Percentiles rank a stretch among this genome's conserved stretches.
These are phyloP conservation scores for Capreolus pygargus DNA, from an alignment of 2,113 vertebrate genomes.

Conservation along the genomic window DNA sequence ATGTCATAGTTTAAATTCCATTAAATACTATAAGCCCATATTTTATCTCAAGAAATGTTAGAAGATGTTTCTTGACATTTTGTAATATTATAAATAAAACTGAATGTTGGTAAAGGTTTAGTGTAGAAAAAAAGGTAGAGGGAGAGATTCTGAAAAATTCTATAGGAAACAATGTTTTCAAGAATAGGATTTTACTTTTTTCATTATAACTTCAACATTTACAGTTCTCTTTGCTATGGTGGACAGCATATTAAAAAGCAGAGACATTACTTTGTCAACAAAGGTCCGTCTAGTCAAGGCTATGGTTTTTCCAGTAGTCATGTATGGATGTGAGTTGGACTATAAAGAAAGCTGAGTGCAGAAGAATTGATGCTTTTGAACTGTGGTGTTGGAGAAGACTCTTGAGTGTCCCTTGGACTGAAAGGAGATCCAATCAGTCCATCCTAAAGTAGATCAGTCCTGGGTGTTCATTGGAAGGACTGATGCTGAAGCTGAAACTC, in stretches of 20 bases:
- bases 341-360: neutral
- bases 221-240: neutral
- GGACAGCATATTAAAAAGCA: neutral
- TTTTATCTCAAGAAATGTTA: neutral
- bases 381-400: neutral
- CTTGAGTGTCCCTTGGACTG: neutral
- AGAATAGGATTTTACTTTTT: neutral
- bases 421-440: neutral
- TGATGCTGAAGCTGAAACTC: neutral
- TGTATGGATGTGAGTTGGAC: neutral
- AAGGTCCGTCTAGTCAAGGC: neutral
- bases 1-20: conserved; percentile 4
- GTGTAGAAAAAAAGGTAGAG: neutral
- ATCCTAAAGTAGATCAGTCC: neutral
- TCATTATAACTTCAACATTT: neutral
- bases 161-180: neutral
- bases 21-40: neutral
- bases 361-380: neutral
- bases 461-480: neutral
- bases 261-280: neutral
- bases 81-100: conserved; percentile 12
- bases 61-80: neutral
- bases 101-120: neutral
- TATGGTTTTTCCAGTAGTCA: neutral
- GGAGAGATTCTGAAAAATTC: conserved; percentile 15